Conservation (phyloP, 2,113 vertebrate genomes). For the Columba livia region DNA sequence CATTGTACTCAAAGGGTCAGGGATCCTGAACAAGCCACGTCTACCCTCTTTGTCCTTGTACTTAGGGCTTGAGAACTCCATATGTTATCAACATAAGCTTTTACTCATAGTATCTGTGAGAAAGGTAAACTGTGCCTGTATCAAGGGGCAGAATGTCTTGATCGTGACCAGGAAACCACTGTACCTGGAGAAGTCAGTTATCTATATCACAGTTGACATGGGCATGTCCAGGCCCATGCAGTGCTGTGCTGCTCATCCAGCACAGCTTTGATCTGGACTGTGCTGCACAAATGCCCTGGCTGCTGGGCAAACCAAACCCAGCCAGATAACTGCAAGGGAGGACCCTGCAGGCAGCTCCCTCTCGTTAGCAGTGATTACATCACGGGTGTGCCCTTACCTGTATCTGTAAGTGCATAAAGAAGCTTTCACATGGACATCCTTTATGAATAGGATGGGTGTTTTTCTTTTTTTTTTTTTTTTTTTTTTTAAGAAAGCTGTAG, state of each 20-base stretch:
- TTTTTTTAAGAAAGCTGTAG: not conserved
- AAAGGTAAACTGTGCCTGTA: not conserved
- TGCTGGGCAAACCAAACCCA: not conserved
- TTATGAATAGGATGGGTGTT: not conserved
- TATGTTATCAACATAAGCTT: not conserved
- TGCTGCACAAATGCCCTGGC: not conserved
- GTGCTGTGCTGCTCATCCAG: not conserved
- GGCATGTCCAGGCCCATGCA: not conserved
- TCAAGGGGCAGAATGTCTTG: not conserved
- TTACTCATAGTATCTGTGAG: not conserved
- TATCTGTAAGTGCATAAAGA: not conserved
- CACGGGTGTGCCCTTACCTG: not conserved
- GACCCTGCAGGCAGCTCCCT: not conserved
- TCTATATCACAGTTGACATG: not conserved
- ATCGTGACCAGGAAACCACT: not conserved
- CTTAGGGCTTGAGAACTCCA: not conserved
- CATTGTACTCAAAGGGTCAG: not conserved
- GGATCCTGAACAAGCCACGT: not conserved
- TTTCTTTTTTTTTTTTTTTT: not conserved
- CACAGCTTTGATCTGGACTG: not conserved
- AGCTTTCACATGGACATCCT: not conserved
- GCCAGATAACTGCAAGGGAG: not conserved
- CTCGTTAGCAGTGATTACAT: accelerated
- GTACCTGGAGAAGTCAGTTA: not conserved
- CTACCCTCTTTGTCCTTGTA: not conserved